phyloP scores from a whole-genome alignment of 2,797 vertebrate genomes.

The Leptoclinus maculatus region DNA sequence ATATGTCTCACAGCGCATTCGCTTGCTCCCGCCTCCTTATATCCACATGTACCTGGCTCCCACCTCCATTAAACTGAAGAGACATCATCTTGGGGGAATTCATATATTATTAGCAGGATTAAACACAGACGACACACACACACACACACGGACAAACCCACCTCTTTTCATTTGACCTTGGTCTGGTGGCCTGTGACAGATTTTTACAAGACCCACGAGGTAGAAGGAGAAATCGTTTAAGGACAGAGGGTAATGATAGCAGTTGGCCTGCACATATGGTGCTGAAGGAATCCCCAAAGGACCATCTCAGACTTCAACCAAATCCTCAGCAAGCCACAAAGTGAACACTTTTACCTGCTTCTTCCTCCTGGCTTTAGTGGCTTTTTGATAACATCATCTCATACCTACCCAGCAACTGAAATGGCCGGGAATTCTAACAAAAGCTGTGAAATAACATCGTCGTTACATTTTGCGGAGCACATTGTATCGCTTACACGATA shows the following conservation, averaged over 20 bases:
- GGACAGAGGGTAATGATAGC: conserved; percentile 66
- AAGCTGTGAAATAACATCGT: neutral
- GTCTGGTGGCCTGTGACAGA: conserved; percentile 31
- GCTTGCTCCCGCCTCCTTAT: conserved; percentile 41
- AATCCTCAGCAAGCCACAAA: conserved; percentile 55
- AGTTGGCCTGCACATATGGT: conserved; percentile 64
- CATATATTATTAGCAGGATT: conserved; percentile 34
- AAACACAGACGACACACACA: conserved; percentile 5
- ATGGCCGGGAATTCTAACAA: neutral
- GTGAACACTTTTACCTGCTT: conserved; percentile 25
- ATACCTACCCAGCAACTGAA: neutral
- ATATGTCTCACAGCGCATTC: conserved; percentile 43
- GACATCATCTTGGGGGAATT: conserved; percentile 23
- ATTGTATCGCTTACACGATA: too few relatives aligned
- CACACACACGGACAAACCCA: neutral
- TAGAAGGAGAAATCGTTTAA: conserved; percentile 35
- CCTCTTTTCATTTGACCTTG: conserved; percentile 45
- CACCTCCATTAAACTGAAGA: conserved; percentile 17
- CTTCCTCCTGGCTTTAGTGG: neutral
- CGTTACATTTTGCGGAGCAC: neutral
- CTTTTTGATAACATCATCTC: conserved; percentile 11
- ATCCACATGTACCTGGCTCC: conserved; percentile 39
- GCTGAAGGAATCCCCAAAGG: conserved; percentile 50
- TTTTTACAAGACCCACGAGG: conserved; percentile 48
- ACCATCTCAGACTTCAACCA: conserved; percentile 58